phyloP scores from a whole-genome alignment of 2,797 vertebrate species.

The Ispidina picta region DNA sequence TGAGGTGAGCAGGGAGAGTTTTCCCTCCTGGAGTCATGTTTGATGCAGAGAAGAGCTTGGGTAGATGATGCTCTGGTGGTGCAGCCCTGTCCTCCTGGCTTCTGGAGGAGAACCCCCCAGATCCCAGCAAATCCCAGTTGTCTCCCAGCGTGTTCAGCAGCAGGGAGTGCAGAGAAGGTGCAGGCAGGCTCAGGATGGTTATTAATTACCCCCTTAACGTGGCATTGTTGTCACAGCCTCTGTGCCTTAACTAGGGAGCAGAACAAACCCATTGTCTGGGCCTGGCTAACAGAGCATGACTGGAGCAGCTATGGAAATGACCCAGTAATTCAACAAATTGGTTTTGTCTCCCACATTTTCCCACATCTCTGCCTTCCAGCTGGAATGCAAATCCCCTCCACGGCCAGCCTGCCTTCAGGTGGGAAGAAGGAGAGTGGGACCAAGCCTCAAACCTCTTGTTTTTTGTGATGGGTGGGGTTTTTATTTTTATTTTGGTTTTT shows the following conservation, averaged over 20 bases:
- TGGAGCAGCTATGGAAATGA: constrained; percentile 56
- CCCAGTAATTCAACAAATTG: constrained; percentile 44
- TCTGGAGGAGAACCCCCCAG: neutral
- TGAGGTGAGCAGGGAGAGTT: neutral
- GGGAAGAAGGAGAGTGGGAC: neutral
- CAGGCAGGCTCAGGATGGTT: neutral
- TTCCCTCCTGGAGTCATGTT: accelerated
- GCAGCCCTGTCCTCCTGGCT: too few relatives aligned
- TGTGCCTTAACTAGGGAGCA: constrained; percentile 61
- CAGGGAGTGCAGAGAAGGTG: neutral
- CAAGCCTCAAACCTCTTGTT: accelerated
- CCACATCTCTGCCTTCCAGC: constrained; percentile 44
- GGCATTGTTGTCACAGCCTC: constrained; percentile 37
- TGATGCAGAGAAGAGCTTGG: neutral
- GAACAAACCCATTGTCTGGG: constrained; percentile 54
- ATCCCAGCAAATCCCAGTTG: neutral
- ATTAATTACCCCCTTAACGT: constrained; percentile 57
- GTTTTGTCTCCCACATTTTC: constrained; percentile 62
- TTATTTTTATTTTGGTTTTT: neutral
- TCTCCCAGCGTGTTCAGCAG: too few relatives aligned
- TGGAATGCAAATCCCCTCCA: neutral
- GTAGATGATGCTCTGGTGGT: too few relatives aligned
- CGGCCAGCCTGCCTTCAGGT: neutral
- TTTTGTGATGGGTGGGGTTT: neutral
- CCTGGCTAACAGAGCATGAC: constrained; percentile 63